A percentile compares a stretch with the other conserved stretches of the same genome.
These are phyloP conservation scores for Nyctibius bracteatus DNA, from an alignment of 2,113 vertebrate species.

Conservation along the genomic window DNA sequence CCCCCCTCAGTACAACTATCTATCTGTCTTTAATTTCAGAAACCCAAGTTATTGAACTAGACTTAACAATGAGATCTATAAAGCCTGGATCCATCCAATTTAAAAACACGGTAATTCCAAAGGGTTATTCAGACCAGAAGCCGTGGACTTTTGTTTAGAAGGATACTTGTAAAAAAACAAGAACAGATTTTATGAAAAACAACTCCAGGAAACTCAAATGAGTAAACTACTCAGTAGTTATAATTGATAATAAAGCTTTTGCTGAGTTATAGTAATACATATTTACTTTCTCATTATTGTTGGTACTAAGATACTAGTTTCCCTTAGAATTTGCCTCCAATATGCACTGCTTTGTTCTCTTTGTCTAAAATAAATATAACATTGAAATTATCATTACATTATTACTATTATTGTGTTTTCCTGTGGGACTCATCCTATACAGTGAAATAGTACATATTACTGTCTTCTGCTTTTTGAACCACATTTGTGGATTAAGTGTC, in stretches of 20 bases:
- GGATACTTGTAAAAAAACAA: not conserved
- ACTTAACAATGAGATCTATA: not conserved
- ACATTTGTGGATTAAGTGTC: not conserved
- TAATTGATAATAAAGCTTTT: not conserved
- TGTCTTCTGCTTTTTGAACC: not conserved
- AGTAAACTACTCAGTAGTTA: not conserved
- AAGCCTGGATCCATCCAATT: not conserved
- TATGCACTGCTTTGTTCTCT: not conserved
- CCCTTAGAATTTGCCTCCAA: not conserved
- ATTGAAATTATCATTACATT: not conserved
- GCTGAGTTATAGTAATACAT: not conserved
- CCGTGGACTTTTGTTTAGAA: not conserved
- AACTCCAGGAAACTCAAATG: not conserved
- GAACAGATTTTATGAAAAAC: not conserved
- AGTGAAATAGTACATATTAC: not conserved
- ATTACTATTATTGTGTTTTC: not conserved
- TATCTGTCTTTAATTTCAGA: not conserved
- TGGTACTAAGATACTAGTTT: not conserved
- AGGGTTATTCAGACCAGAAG: not conserved
- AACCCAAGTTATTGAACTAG: not conserved
- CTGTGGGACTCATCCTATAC: not conserved
- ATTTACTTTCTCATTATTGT: not conserved
- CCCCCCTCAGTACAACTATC: not conserved
- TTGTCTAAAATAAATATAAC: not conserved
- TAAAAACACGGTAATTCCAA: not conserved